Conservation (phyloP, 2,113 vertebrate species). For the Excalfactoria chinensis region DNA sequence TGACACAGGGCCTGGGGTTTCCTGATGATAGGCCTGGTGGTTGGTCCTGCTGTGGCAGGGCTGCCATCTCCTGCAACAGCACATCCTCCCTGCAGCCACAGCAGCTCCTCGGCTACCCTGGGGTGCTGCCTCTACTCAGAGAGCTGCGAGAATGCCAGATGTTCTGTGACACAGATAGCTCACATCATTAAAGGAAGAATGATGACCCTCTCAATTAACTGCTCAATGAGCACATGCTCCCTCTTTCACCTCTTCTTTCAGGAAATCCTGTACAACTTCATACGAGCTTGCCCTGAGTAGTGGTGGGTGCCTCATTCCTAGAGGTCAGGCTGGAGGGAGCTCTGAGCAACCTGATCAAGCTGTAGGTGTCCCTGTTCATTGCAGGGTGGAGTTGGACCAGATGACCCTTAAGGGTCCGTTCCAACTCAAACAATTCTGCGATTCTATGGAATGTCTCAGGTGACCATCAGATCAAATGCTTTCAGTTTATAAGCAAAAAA, state of each 20-base stretch:
- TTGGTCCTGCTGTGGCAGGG: accelerated
- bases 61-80: accelerated
- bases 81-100: accelerated
- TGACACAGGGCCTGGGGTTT: not conserved
- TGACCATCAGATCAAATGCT: not conserved
- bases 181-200: not conserved
- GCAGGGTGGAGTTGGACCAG: no score
- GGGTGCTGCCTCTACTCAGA: not conserved
- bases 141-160: not conserved
- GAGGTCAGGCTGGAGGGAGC: no score
- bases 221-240: not conserved
- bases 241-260: not conserved
- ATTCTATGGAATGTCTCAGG: not conserved
- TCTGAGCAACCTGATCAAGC: no score
- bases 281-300: not conserved
- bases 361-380: no score
- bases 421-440: no score
- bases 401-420: no score
- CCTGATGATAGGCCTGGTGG: not conserved
- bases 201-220: not conserved
- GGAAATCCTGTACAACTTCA: not conserved
- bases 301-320: no score
- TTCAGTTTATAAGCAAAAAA: constrained; percentile 7
- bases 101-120: not conserved
- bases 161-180: not conserved